phyloP scores from a whole-genome alignment of 2,888 invertebrate species.

The Meganola albula region DNA sequence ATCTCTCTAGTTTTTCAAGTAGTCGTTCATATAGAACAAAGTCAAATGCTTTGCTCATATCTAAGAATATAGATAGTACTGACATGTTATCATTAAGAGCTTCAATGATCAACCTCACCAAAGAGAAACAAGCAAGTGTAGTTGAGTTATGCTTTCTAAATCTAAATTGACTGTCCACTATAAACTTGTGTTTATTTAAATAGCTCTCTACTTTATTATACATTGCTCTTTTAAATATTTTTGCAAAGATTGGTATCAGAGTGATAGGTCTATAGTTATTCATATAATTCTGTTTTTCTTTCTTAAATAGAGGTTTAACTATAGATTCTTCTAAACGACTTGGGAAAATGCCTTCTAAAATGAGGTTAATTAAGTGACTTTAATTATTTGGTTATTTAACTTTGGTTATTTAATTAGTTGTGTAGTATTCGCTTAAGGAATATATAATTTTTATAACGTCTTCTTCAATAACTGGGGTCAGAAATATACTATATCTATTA shows the following conservation, averaged over 20 bases:
- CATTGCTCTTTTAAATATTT: neutral
- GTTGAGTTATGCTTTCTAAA: neutral
- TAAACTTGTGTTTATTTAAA: neutral
- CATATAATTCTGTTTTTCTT: too few relatives aligned
- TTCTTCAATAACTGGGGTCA: neutral
- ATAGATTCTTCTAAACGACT: neutral
- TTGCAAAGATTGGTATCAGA: neutral
- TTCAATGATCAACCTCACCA: neutral
- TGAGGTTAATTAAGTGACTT: neutral
- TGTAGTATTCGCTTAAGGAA: neutral
- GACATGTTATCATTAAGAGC: slow-evolving; percentile 1
- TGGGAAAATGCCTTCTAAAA: neutral
- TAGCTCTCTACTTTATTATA: neutral
- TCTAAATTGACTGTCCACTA: neutral
- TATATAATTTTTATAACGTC: neutral
- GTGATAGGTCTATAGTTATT: too few relatives aligned
- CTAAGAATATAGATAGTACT: neutral
- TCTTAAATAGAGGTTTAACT: too few relatives aligned
- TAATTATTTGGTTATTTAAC: neutral
- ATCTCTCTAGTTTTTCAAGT: neutral
- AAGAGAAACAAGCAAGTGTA: neutral
- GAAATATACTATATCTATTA: neutral
- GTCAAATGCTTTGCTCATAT: slow-evolving; percentile 3
- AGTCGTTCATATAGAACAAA: slow-evolving; percentile 2
- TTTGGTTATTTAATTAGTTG: neutral